Percentiles rank a stretch among this genome's conserved stretches.
Evolutionary conservation across 2,797 vertebrate species (phyloP).

Genomic region (Halcyon chelicuti): DNA sequence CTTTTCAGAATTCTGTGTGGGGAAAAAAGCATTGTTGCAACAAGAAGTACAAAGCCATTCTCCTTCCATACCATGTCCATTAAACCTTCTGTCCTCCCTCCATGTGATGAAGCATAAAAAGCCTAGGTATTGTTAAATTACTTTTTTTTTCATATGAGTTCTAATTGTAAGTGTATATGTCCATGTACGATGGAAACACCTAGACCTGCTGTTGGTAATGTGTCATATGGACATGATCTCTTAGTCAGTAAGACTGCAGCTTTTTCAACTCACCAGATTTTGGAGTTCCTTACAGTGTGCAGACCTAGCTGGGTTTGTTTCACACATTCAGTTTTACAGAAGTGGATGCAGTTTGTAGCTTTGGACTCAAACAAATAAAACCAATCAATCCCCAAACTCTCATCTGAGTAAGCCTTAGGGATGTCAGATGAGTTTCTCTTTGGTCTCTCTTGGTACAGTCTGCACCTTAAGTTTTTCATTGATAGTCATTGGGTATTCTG

Average conservation of each 20-base stretch:
- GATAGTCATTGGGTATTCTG: neutral
- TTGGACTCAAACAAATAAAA: neutral
- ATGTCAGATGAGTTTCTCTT: neutral
- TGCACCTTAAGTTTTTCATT: neutral
- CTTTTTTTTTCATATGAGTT: neutral
- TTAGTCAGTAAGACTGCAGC: neutral
- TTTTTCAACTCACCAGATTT: neutral
- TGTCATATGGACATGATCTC: neutral
- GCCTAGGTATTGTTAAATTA: neutral
- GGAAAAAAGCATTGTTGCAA: neutral
- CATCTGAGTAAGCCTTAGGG: neutral
- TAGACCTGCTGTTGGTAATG: neutral
- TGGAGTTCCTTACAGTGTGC: neutral
- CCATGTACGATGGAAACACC: neutral
- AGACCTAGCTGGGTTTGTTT: neutral
- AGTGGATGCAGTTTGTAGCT: neutral
- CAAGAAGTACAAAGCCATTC: neutral
- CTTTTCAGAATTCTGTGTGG: neutral
- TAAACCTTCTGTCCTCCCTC: neutral
- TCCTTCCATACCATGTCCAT: neutral
- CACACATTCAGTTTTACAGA: neutral
- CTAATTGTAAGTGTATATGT: neutral
- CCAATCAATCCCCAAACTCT: neutral
- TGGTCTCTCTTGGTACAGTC: neutral
- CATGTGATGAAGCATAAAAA: accelerated